These are phyloP conservation scores for Hippasteria phrygiana DNA, from an alignment of 53 echinoderm and acorn worm species.

Conservation along the genomic window DNA sequence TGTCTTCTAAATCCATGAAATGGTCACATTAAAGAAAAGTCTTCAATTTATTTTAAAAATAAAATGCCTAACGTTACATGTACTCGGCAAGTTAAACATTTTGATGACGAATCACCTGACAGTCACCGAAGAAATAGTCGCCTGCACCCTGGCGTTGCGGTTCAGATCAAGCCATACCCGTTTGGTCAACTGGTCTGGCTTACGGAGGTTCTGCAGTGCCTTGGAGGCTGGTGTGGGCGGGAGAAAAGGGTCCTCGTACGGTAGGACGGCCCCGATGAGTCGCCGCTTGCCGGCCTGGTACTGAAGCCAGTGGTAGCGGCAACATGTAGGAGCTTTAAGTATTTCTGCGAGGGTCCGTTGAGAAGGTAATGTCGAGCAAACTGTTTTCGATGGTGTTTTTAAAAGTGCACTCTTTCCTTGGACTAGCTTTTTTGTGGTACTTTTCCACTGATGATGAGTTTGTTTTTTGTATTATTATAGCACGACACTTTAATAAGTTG, in stretches of 20 bases:
- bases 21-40: not conserved
- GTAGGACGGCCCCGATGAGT: conserved; percentile 59
- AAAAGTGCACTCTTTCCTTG: not conserved
- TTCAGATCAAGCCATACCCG: conserved; percentile 70
- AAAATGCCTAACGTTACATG: not conserved
- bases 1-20: too few relatives aligned
- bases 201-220: conserved; percentile 36
- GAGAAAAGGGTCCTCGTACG: conserved; percentile 55
- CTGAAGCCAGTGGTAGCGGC: conserved; percentile 69
- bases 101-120: conserved; percentile 61
- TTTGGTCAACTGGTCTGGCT: conserved; percentile 48
- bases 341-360: conserved; percentile 4
- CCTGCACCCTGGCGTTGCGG: conserved; percentile 72
- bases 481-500: too few relatives aligned
- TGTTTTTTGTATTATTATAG: too few relatives aligned
- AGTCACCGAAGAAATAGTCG: conserved; percentile 75
- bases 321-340: conserved; percentile 59
- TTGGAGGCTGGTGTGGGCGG: conserved; percentile 52
- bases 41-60: not conserved
- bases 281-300: conserved; percentile 62
- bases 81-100: too few relatives aligned
- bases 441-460: too few relatives aligned
- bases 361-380: not conserved
- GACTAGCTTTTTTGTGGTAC: too few relatives aligned
- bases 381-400: not conserved